These are phyloP conservation scores for Syngnathus floridae DNA, from an alignment of 2,113 vertebrate species.

Conservation along the genomic window DNA sequence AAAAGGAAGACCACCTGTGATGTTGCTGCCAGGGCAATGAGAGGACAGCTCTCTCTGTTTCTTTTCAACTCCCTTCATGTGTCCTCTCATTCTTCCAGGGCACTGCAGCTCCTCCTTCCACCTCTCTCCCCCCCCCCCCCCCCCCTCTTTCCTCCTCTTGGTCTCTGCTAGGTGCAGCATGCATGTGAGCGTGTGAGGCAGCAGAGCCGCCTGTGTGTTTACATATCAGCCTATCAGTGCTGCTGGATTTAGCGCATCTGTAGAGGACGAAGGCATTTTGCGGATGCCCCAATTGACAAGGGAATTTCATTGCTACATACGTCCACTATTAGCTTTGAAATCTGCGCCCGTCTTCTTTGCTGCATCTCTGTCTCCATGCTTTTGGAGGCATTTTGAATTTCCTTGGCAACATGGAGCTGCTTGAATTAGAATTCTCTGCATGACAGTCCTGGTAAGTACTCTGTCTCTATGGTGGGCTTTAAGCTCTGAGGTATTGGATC, in stretches of 20 bases:
- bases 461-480: conserved; percentile 59
- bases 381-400: conserved; percentile 70
- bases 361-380: conserved; percentile 58
- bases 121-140: conserved; percentile 49
- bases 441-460: conserved; percentile 77
- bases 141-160: conserved; percentile 41
- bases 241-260: conserved; percentile 65
- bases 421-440: conserved; percentile 75
- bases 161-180: conserved; percentile 71
- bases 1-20: conserved; percentile 25
- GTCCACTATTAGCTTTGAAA: conserved; percentile 40
- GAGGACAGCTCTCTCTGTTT: conserved; percentile 41
- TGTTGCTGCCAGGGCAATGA: conserved; percentile 38
- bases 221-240: conserved; percentile 69
- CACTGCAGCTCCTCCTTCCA: conserved; percentile 67
- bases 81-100: conserved; percentile 46
- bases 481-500: conserved; percentile 54
- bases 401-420: conserved; percentile 73
- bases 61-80: conserved; percentile 38
- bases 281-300: conserved; percentile 51
- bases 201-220: conserved; percentile 67
- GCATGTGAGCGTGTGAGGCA: conserved; percentile 66
- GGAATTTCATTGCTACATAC: conserved; percentile 36
- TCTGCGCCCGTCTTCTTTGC: conserved; percentile 41
- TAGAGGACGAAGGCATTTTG: conserved; percentile 57